phyloP scores from a whole-genome alignment of 2,888 invertebrate species.

The Machimus atricapillus region DNA sequence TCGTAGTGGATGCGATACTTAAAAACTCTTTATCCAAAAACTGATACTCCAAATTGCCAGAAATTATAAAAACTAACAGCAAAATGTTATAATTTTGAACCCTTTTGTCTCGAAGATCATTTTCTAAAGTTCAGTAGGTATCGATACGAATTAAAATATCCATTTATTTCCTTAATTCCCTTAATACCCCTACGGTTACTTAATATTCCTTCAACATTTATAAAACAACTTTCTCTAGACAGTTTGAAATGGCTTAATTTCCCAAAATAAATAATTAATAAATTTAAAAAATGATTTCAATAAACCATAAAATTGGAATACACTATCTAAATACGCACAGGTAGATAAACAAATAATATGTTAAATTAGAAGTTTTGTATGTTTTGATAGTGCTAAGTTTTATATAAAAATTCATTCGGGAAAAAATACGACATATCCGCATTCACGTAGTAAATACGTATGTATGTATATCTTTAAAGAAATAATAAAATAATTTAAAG shows the following conservation, averaged over 20 bases:
- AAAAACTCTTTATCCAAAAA: background rate
- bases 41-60: background rate
- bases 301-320: background rate
- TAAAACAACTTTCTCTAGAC: background rate
- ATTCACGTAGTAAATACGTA: background rate
- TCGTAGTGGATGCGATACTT: background rate
- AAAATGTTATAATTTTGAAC: background rate
- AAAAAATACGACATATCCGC: background rate
- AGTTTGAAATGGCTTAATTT: background rate
- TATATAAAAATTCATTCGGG: constrained; percentile 1
- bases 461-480: background rate
- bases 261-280: background rate
- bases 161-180: background rate
- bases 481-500: background rate
- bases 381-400: constrained; percentile 18
- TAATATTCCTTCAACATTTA: background rate
- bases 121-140: background rate
- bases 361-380: constrained; percentile 21
- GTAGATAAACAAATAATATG: background rate
- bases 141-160: background rate
- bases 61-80: background rate
- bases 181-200: background rate
- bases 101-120: background rate
- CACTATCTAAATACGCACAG: constrained; percentile 12
- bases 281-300: background rate